Conservation (phyloP, 2,888 invertebrate genomes). For the Lamproptera curius region DNA sequence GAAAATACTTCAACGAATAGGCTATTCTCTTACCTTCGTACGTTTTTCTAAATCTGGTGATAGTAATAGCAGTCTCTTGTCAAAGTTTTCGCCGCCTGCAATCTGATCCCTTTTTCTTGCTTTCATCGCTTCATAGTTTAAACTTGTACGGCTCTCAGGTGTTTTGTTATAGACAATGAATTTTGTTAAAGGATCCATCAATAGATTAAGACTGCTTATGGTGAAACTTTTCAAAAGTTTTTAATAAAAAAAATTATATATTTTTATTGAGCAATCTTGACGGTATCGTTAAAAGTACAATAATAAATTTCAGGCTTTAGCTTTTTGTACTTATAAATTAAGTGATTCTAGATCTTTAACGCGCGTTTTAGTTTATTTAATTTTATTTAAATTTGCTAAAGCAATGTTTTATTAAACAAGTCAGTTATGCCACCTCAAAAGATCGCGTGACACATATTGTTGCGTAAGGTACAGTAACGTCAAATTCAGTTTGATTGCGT, state of each 20-base stretch:
- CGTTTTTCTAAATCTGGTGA: slow-evolving; percentile 55
- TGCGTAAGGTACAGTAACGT: slow-evolving; percentile 11
- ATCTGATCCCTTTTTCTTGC: slow-evolving; percentile 45
- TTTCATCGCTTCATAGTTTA: slow-evolving; percentile 58
- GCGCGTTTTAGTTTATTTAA: neutral
- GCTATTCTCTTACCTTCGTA: slow-evolving; percentile 47
- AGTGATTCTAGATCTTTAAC: too few relatives aligned
- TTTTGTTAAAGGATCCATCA: slow-evolving; percentile 62
- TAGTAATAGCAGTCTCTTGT: slow-evolving; percentile 53
- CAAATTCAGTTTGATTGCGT: slow-evolving; percentile 27
- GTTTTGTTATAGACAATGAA: slow-evolving; percentile 63
- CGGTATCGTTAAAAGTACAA: neutral
- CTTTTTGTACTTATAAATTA: too few relatives aligned
- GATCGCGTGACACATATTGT: slow-evolving; percentile 3
- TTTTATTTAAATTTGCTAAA: too few relatives aligned
- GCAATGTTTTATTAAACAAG: slow-evolving; percentile 4
- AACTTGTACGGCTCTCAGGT: slow-evolving; percentile 47
- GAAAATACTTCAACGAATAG: neutral
- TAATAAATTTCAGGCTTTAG: neutral
- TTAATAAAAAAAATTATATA: neutral
- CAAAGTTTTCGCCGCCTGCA: slow-evolving; percentile 40
- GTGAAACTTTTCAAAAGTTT: neutral
- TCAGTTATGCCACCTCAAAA: slow-evolving; percentile 1
- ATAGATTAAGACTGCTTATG: neutral
- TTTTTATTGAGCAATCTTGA: neutral